Evolutionary conservation across 2,113 vertebrate species (phyloP), one percentile per base, ranked within the genome.

Genomic region (Oryzias woworae): DNA sequence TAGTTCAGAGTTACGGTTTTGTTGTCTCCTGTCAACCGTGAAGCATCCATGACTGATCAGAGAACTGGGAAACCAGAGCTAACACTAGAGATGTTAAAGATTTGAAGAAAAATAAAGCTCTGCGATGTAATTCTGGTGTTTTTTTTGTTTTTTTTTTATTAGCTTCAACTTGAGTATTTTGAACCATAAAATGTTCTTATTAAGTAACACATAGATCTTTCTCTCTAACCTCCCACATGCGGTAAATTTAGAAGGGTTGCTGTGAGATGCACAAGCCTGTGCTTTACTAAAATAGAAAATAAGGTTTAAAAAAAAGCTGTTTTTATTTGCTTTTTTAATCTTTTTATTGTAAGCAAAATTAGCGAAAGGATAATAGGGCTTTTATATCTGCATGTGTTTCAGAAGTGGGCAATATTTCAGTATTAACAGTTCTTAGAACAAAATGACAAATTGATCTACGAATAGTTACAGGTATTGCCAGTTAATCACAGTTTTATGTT

Each of bases 1-100:
- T 54, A 13, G 7, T 51, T 50, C 53, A 53, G 15, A 62, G 60
- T 43, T 59, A 58, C n/a, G 52, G 52, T 64, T 56, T 53, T 61
- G 58, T 62, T 45, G 55, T 62, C 77, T 71, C 73, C 66, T 65
- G 58, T 43, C 15, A 0, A 47, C 22, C 12, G 20, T 1, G 43
- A 61, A 75, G 70, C 31, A 4, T 82, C 67, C 54, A 22, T 49
- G 50, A 47, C 53, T 57, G 64, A 72, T 51, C 5, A 52, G 52
- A 53, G 48, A 64, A 36, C 51, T 64, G 31, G n/a, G 55, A 72
- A 60, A 81, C 73, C 53, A 66, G 24, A 54, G 14, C 10, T 3
- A 43, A 62, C 58, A 36, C 12, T 36, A 36, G 36, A 36, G 36
- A 36, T 36, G 8, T 57, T 73, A 50, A 8, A 46, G 60, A 62